phyloP scores from a whole-genome alignment of 2,888 invertebrate genomes.

The Tenthredo mesomela region DNA sequence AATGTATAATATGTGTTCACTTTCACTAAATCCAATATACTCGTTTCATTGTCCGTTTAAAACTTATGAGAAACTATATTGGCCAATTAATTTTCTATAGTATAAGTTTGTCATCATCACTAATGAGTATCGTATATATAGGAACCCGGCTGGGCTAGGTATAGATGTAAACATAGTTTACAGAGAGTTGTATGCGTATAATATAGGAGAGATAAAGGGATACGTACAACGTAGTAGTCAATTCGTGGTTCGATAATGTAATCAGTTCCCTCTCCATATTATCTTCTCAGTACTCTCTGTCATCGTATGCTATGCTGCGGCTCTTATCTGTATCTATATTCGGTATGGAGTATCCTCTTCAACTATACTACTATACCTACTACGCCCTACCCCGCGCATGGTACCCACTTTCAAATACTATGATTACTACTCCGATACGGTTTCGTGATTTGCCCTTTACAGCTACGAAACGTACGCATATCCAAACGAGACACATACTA shows the following conservation, averaged over 20 bases:
- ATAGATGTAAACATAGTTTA: neutral
- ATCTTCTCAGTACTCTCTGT: neutral
- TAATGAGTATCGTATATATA: neutral
- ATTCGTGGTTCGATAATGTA: conserved; percentile 45
- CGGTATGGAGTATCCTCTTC: conserved; percentile 23
- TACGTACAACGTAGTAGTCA: neutral
- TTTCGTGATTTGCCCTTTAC: conserved; percentile 14
- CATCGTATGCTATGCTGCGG: neutral
- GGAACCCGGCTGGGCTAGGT: too few species aligned
- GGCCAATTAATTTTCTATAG: neutral
- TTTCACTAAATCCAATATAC: too few species aligned
- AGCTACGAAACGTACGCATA: neutral
- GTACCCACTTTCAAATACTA: conserved; percentile 44
- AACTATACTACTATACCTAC: neutral
- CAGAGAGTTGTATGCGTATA: too few species aligned
- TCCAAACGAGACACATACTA: neutral
- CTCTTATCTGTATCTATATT: conserved; percentile 13
- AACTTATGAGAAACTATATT: neutral
- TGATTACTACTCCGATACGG: conserved; percentile 48
- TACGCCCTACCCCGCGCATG: neutral
- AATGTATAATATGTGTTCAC: neutral
- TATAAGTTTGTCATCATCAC: neutral
- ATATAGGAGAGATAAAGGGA: neutral
- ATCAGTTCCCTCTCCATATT: conserved; percentile 29
- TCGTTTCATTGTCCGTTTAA: neutral